phyloP scores from a whole-genome alignment of 2,113 vertebrate genomes.

The Heloderma charlesbogerti region DNA sequence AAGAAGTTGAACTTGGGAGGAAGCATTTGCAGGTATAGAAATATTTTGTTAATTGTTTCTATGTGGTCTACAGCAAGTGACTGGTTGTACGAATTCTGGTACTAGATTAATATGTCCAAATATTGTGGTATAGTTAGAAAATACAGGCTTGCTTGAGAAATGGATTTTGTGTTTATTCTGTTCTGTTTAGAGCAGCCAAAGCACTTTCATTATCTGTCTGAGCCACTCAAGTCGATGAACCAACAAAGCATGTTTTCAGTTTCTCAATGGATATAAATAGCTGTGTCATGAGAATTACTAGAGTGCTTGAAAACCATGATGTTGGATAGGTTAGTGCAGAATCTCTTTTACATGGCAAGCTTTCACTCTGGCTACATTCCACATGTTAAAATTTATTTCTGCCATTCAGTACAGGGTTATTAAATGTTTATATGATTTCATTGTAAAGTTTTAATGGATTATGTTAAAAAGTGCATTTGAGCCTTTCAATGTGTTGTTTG shows the following conservation, averaged over 20 bases:
- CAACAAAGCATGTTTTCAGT: not conserved
- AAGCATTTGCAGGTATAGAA: conserved; percentile 15
- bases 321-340: conserved; percentile 9
- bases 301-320: conserved; percentile 37
- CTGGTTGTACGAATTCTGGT: not conserved
- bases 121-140: not conserved
- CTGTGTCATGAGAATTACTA: not conserved
- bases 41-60: not conserved
- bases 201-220: not conserved
- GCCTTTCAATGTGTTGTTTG: not conserved
- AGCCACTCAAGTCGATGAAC: not conserved
- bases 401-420: not conserved
- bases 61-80: not conserved
- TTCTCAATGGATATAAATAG: conserved; percentile 26
- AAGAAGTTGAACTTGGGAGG: not conserved
- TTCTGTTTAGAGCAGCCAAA: not conserved
- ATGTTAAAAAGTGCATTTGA: not conserved
- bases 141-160: not conserved
- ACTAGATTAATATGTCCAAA: not conserved
- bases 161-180: not conserved
- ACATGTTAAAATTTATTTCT: conserved; percentile 19
- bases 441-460: not conserved
- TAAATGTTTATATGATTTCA: not conserved
- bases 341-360: not conserved
- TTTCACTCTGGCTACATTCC: conserved; percentile 6